These are phyloP conservation scores for Carassius gibelio DNA, from an alignment of 2,113 vertebrate species.

Conservation along the genomic window DNA sequence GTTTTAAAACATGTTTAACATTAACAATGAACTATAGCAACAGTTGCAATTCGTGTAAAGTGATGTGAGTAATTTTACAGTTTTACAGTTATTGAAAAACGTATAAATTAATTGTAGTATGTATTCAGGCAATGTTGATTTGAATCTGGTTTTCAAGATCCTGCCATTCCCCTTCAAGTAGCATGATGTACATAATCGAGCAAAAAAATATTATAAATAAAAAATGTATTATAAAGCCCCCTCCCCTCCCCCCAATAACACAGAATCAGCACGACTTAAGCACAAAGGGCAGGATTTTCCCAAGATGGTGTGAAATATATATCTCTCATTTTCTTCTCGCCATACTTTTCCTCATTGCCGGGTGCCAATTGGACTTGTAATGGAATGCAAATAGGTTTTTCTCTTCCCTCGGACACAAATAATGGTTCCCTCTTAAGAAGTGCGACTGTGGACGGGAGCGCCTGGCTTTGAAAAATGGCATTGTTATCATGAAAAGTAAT, in stretches of 20 bases:
- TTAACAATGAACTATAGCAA: too few species aligned
- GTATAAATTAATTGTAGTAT: too few species aligned
- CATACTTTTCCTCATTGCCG: conserved; percentile 28
- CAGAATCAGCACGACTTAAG: background rate
- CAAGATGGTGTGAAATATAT: conserved; percentile 12
- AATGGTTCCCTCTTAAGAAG: conserved; percentile 41
- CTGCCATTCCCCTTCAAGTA: background rate
- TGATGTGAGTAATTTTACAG: background rate
- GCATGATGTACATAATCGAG: background rate
- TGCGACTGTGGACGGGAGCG: background rate
- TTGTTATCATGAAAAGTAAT: conserved; percentile 58
- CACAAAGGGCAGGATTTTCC: conserved; percentile 9
- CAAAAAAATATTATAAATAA: background rate
- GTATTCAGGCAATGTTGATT: background rate
- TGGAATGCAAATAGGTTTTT: conserved; percentile 52
- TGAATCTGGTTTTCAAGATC: background rate
- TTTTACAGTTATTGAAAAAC: too few species aligned
- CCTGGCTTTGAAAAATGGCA: conserved; percentile 47
- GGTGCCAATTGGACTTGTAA: conserved; percentile 9
- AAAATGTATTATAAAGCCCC: background rate
- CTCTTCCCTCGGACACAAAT: conserved; percentile 32
- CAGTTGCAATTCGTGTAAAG: too few species aligned
- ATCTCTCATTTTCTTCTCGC: conserved; percentile 9
- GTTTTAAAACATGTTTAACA: too few species aligned
- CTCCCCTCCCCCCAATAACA: background rate